A percentile compares a stretch with the other conserved stretches of the same genome.
Evolutionary conservation across 2,113 vertebrate genomes (phyloP).

Genomic region (Antigone vipio): DNA sequence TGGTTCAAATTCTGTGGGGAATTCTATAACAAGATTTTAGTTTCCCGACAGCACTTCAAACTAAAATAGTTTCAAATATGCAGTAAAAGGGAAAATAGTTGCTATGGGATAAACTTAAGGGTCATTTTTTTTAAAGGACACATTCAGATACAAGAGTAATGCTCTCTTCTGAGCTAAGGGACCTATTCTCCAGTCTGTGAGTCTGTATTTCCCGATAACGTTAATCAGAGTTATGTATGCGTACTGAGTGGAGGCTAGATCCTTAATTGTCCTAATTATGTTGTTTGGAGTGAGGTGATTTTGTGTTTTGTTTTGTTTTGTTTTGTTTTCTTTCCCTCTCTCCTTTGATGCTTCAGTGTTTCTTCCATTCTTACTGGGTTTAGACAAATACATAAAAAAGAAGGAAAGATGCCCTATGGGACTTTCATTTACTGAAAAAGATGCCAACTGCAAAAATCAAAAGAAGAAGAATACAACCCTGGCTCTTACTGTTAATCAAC

Average conservation of each 20-base stretch:
- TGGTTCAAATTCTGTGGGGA: constrained; percentile 1
- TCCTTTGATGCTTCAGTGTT: neutral
- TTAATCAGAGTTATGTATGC: constrained; percentile 26
- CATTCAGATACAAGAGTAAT: constrained; percentile 31
- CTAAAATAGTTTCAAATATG: constrained; percentile 36
- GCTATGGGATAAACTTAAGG: constrained; percentile 55
- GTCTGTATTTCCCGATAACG: neutral
- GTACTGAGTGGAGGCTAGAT: neutral
- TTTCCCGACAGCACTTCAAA: constrained; percentile 33
- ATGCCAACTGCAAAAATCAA: neutral
- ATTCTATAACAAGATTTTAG: constrained; percentile 48
- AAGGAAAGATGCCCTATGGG: neutral
- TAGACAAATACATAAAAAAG: neutral
- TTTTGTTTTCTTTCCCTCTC: neutral
- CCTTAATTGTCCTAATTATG: neutral
- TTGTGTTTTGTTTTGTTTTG: neutral
- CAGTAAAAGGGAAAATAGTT: constrained; percentile 47
- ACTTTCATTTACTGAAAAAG: neutral
- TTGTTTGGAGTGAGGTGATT: neutral
- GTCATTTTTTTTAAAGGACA: constrained; percentile 54
- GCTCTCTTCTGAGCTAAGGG: constrained; percentile 11
- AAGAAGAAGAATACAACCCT: neutral
- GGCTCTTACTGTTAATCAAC: neutral
- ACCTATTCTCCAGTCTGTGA: constrained; percentile 4
- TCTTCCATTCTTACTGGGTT: neutral